Conservation (phyloP, 2,113 vertebrate species). For the Cochlearius cochlearius region DNA sequence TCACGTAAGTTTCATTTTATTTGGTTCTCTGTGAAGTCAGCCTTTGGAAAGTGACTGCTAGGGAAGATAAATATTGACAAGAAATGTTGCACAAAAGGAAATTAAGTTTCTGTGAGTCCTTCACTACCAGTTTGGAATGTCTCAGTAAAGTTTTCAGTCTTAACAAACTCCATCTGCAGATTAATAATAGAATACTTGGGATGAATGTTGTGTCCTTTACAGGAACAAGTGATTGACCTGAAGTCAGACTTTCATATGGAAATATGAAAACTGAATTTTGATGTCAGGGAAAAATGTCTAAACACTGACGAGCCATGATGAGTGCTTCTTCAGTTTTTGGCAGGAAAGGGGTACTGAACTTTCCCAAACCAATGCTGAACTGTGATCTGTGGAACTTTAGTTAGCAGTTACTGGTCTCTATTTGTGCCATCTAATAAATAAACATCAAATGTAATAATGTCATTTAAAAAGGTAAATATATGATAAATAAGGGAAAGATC, state of each 20-base stretch:
- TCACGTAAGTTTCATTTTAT: background rate
- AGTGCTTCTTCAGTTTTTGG: background rate
- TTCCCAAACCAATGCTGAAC: background rate
- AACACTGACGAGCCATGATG: background rate
- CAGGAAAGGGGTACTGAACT: background rate
- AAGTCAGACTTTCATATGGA: background rate
- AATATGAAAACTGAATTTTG: background rate
- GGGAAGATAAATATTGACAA: constrained; percentile 5
- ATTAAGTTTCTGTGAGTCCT: background rate
- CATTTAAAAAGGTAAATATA: background rate
- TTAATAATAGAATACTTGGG: constrained; percentile 21
- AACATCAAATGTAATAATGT: background rate
- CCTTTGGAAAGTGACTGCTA: background rate
- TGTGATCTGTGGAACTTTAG: background rate
- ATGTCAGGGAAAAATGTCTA: background rate
- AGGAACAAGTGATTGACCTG: constrained; percentile 15
- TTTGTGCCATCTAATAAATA: background rate
- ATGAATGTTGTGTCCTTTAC: constrained; percentile 5
- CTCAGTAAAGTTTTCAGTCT: constrained; percentile 16
- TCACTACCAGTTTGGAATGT: background rate
- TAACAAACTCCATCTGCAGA: constrained; percentile 39
- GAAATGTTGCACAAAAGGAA: constrained; percentile 13
- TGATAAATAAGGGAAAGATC: background rate
- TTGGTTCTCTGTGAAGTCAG: constrained; percentile 5
- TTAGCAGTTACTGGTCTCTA: background rate